Percentiles rank a stretch among this genome's conserved stretches.
Conservation (phyloP, 2,888 invertebrate species). For the Smittia sp. region DNA sequence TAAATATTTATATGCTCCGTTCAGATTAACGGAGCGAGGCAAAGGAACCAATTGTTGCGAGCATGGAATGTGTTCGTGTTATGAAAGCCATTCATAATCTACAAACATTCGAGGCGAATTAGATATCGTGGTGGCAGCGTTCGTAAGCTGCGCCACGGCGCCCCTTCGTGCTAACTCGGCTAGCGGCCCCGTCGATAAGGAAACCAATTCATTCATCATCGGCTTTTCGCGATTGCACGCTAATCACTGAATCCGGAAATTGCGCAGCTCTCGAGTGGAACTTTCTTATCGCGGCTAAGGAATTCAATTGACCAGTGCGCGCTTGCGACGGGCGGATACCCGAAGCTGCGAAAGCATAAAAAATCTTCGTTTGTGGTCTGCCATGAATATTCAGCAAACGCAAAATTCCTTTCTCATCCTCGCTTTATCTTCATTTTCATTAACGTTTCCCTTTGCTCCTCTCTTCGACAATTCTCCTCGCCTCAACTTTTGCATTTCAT, state of each 20-base stretch:
- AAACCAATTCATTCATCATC: too few relatives aligned
- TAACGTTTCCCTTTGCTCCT: conserved; percentile 1
- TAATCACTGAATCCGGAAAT: too few relatives aligned
- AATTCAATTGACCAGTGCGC: conserved; percentile 26
- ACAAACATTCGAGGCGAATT: background rate
- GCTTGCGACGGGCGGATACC: conserved; percentile 11
- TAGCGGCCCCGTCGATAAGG: too few relatives aligned
- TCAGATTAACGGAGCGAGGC: background rate
- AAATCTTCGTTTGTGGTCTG: conserved; percentile 39
- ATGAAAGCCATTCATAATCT: background rate
- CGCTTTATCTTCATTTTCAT: background rate
- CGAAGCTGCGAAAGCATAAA: background rate
- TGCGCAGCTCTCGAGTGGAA: too few relatives aligned
- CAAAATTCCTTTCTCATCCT: conserved; percentile 39
- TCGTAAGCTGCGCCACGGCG: too few relatives aligned
- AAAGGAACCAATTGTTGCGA: background rate
- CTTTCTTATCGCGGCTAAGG: too few relatives aligned
- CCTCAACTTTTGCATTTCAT: background rate
- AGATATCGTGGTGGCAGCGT: too few relatives aligned
- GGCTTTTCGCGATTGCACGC: too few relatives aligned
- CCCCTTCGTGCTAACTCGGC: too few relatives aligned
- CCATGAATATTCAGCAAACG: background rate
- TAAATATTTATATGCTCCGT: background rate
- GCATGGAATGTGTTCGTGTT: background rate
- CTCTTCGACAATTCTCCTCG: conserved; percentile 1